Percentiles rank a stretch among this genome's conserved stretches.
These are phyloP conservation scores for Rhopalosiphum padi DNA, from an alignment of 1,140 invertebrate genomes.

Conservation along the genomic window DNA sequence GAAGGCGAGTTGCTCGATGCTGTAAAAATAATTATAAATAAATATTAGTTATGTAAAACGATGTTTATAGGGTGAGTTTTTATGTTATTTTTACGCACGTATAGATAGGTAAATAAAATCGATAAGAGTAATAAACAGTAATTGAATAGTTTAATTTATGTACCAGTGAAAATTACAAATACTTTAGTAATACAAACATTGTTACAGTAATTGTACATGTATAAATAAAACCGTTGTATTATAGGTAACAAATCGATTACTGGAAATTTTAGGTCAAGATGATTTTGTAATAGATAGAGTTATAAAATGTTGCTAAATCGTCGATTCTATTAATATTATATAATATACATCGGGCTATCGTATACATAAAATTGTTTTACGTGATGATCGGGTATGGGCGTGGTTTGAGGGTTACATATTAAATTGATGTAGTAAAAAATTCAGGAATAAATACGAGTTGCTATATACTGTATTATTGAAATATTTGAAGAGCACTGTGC, in stretches of 20 bases:
- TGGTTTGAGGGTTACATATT: too few species aligned
- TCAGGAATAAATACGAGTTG: too few species aligned
- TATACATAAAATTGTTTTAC: background rate
- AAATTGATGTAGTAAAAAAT: too few species aligned
- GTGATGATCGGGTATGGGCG: too few species aligned
- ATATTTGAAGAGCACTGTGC: too few species aligned
- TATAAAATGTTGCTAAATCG: background rate
- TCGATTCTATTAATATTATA: background rate
- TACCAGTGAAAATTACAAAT: background rate
- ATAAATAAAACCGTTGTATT: too few species aligned
- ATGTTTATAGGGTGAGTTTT: background rate
- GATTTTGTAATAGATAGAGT: background rate
- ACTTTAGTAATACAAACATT: background rate
- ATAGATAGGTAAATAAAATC: background rate
- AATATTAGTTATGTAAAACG: background rate
- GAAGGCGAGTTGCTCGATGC: slow-evolving; percentile 42
- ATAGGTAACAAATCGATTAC: background rate
- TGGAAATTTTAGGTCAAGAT: background rate
- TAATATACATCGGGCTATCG: background rate
- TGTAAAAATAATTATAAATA: background rate
- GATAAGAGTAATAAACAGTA: background rate
- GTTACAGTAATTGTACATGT: too few species aligned
- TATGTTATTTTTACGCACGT: background rate
- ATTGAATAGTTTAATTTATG: background rate
- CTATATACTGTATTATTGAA: too few species aligned